Base-by-base conservation (phyloP, 1,140 invertebrate species). In the Zaprionus africanus region DNA sequence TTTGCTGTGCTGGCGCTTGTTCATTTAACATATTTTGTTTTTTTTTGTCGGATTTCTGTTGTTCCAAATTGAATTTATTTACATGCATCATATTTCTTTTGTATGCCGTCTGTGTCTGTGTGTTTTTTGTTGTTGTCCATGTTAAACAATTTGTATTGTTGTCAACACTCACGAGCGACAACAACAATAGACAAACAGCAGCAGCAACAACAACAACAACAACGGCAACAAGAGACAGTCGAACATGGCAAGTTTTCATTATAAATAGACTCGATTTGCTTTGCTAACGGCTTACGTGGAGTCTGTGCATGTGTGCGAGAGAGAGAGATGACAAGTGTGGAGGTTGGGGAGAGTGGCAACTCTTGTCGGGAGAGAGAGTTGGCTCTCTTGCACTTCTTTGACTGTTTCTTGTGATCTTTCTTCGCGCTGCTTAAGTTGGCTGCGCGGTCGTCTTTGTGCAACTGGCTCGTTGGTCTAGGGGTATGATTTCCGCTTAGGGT, bases 401-500 rank as follows among this genome's bases (percentile, higher is more conserved):
- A 11, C 19, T 7, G 2, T 4, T 22, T 53, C 59, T 76, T 59
- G 12, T 24, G 60, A 71, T 76, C 67, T 60, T 5, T 59, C 26
- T 51, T 1, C 1, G n/a, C 31, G 15, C 17, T 24, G n/a, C 12
- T 64, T 9, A 64, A 60, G n/a, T 54, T 1, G 5, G n/a, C 12
- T 31, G 15, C 13, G 26, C 28, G 12, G 11, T 15, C 7, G 1
- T 0, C 0, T 7, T 0, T 5, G 3, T 5, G 11, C 22, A 76
- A 51, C 60, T 60, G 73, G 73, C 73, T 94, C 93, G 94, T 94
- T 94, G 94, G 94, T 94, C 94, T 94, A 94, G 94, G 94, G 94
- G 94, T 94, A 94, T 94, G 94, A 94, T 94, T 94, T 93, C 94
- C 94, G 94, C 94, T 94, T 94, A 94, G 94, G 94, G 94, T 94